A percentile compares a stretch with the other conserved stretches of the same genome.
Conservation (phyloP, 2,888 invertebrate genomes). For the Zaprionus lineosus region DNA sequence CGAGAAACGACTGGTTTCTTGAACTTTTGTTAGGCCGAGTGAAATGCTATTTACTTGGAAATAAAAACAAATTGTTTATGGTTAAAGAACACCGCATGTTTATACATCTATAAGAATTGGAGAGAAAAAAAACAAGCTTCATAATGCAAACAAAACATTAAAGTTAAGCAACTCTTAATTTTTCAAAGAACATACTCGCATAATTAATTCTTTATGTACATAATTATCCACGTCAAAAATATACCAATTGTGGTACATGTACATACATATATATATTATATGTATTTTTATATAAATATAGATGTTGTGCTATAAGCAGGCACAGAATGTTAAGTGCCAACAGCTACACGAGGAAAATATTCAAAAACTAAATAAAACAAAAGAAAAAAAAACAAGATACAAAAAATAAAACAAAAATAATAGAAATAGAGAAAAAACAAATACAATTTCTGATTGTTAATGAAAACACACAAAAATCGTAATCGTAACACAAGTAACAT, state of each 20-base stretch:
- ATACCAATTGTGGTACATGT: slow-evolving; percentile 16
- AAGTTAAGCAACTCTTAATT: slow-evolving; percentile 21
- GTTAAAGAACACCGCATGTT: slow-evolving; percentile 13
- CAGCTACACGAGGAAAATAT: slow-evolving; percentile 60
- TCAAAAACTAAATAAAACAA: slow-evolving; percentile 46
- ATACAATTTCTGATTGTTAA: slow-evolving; percentile 52
- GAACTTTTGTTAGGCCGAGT: too few relatives aligned
- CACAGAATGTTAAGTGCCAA: slow-evolving; percentile 76
- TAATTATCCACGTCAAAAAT: slow-evolving; percentile 63
- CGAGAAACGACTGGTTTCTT: too few relatives aligned
- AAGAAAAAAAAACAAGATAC: slow-evolving; percentile 15
- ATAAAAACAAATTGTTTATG: slow-evolving; percentile 55
- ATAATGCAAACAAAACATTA: slow-evolving; percentile 24
- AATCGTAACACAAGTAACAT: slow-evolving; percentile 31
- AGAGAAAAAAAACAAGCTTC: slow-evolving; percentile 11
- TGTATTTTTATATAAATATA: neutral
- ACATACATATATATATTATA: slow-evolving; percentile 8
- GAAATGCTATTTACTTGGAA: too few relatives aligned
- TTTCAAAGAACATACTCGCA: slow-evolving; percentile 39
- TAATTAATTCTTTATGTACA: slow-evolving; percentile 43
- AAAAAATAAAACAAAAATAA: slow-evolving; percentile 6
- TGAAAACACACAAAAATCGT: slow-evolving; percentile 43
- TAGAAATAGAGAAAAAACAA: too few relatives aligned
- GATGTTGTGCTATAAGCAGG: slow-evolving; percentile 50
- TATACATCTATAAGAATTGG: slow-evolving; percentile 13